Evolutionary conservation across 2,888 invertebrate genomes (phyloP), one percentile per base, ranked within the genome.

Genomic region (Chalcosyrphus nemorum): DNA sequence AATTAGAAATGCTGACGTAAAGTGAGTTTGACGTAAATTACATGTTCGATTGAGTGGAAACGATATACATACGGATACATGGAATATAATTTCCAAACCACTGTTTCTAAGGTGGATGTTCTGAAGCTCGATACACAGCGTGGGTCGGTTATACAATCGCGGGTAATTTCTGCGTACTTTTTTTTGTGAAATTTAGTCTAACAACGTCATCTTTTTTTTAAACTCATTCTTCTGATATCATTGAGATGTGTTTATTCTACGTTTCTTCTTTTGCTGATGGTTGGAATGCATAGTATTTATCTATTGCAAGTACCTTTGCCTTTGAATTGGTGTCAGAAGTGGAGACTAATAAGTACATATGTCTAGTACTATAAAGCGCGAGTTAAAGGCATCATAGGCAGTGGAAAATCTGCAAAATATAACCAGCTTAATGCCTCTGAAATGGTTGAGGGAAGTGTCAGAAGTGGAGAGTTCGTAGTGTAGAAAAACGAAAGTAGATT

Each of bases 1-100:
- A 29, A 71, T 43, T 63, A 43, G 27, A 54, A 43, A 32, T 70
- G 61, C 45, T 65, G 70, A 81, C 76, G 76, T 76, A 52, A 70
- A n/a, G 13, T 45, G 17, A 41, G 32, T 57, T 13, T 76, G 81
- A 76, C 76, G 80, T 74, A 74, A 21, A 45, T 80, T 74, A 35
- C 50, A 13, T 38, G 32, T 57, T 61, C 61, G 19, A 29, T 66
- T 43, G 50, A 41, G 50, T 43, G 47, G 57, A 38, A 54, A 61
- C 21, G 5, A 7, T 38, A 17, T 29, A 32, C 32, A 38, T 13
- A 32, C 17, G 9, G 32, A 45, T 7, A 2, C 9, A 24, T 4
- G 15, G 21, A 59, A 41, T 41, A 41, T 24, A 15, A 43, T 24
- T 59, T 15, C 1, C 7, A 1, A 13, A n/a, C 9, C 13, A 41